A percentile compares a stretch with the other conserved stretches of the same genome.
Conservation (phyloP, 2,113 vertebrate species). For the Oryzias woworae region DNA sequence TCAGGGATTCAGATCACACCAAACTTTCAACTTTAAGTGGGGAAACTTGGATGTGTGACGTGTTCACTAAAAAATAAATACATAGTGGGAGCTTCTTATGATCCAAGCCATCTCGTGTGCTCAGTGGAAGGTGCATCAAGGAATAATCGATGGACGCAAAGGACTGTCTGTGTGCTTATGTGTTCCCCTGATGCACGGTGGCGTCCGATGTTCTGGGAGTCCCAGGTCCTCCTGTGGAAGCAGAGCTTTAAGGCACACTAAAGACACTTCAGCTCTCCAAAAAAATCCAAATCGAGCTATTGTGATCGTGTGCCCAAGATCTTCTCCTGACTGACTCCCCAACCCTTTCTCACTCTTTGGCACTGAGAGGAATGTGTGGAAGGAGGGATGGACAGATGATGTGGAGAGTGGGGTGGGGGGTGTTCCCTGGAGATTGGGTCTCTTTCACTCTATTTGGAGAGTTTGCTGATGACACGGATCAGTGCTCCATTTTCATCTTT, state of each 20-base stretch:
- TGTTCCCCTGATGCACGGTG: slow-evolving; percentile 1
- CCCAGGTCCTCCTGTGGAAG: slow-evolving; percentile 41
- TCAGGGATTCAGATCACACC: slow-evolving; percentile 7
- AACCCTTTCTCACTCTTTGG: slow-evolving; percentile 69
- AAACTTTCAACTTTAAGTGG: slow-evolving; percentile 37
- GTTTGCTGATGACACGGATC: slow-evolving; percentile 98
- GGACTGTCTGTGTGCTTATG: slow-evolving; percentile 55
- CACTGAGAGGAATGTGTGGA: slow-evolving; percentile 71
- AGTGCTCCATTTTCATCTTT: slow-evolving; percentile 98
- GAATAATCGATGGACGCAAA: slow-evolving; percentile 57
- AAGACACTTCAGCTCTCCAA: slow-evolving; percentile 54
- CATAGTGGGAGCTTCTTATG: slow-evolving; percentile 58
- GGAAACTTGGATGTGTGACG: slow-evolving; percentile 54
- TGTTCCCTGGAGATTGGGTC: slow-evolving; percentile 54
- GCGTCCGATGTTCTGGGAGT: slow-evolving; percentile 35
- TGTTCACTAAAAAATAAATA: slow-evolving; percentile 68
- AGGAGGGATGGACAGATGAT: slow-evolving; percentile 33
- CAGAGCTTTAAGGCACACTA: slow-evolving; percentile 56
- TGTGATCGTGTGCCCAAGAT: slow-evolving; percentile 50
- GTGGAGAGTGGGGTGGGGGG: slow-evolving; percentile 19
- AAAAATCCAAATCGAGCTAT: slow-evolving; percentile 56
- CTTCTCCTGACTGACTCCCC: slow-evolving; percentile 39
- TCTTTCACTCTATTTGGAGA: slow-evolving; percentile 88
- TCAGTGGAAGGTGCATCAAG: slow-evolving; percentile 59
- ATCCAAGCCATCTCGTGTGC: slow-evolving; percentile 51